phyloP scores from a whole-genome alignment of 2,797 vertebrate species.

The Sylvia borin region DNA sequence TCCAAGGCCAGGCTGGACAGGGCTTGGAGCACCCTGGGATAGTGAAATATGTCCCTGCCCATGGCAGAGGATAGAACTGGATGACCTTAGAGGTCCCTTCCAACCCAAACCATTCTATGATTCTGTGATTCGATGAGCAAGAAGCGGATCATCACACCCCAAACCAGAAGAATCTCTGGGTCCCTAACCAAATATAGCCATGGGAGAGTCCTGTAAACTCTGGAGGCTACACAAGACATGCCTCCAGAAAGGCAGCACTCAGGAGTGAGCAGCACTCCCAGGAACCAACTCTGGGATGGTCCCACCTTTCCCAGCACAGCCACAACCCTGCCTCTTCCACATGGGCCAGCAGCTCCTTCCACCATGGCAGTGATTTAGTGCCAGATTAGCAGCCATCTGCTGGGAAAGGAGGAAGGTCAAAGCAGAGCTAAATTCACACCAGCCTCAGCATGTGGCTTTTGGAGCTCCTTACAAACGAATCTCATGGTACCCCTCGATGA shows the following conservation, averaged over 20 bases:
- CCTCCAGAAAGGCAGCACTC: neutral
- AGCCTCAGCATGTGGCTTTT: conserved; percentile 29
- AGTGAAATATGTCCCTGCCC: neutral
- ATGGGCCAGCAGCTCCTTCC: neutral
- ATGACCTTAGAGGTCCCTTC: neutral
- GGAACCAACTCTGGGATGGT: neutral
- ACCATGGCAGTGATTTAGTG: neutral
- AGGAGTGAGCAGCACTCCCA: neutral
- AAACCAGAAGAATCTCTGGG: neutral
- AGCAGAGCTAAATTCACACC: conserved; percentile 38
- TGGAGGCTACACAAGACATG: neutral
- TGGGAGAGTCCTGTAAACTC: neutral
- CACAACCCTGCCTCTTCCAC: neutral
- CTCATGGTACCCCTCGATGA: neutral
- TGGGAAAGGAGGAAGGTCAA: conserved; percentile 3
- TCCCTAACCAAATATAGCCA: neutral
- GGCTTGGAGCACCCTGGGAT: neutral
- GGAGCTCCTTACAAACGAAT: conserved; percentile 25
- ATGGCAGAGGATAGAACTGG: neutral
- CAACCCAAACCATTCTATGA: neutral
- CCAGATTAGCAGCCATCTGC: conserved; percentile 8
- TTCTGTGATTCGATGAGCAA: neutral
- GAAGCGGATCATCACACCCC: neutral
- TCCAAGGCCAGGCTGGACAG: rapidly evolving
- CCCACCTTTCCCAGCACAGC: neutral